Base-by-base conservation (phyloP, 2,888 invertebrate species). In the Andrena marginata region DNA sequence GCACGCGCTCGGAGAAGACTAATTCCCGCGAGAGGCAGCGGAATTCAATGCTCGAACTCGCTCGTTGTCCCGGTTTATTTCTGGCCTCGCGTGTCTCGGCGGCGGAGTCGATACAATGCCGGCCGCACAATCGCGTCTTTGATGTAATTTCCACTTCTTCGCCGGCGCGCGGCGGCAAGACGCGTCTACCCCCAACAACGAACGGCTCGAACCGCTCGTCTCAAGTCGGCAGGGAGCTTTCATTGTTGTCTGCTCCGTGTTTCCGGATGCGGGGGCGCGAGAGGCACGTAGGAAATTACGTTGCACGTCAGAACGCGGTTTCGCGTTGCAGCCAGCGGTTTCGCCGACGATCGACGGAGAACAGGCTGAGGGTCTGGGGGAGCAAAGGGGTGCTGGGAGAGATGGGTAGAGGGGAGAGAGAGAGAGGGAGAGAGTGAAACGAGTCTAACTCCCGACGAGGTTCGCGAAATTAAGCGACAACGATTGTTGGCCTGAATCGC, bases 241-340 rank as follows among this genome's bases (percentile, higher is more conserved):
- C 69, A 88, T 87, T 88, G 88, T 87, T 86, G 86, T 80, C 82
- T 77, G 77, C 67, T 54, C 68, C 77, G 68, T 79, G 82, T 80
- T 88, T 82, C 83, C 85, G 83, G 81, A 48, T n/a, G 73, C 77
- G 63, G 71, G 76, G 35, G 75, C 65, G 69, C 64, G 72, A 56
- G 51, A 72, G 81, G 85, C 86, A 84, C 80, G 88, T 81, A 88
- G 89, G 89, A 88, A 87, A 87, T 87, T 88, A 86, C 89, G 80
- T 82, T 76, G 87, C 88, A 78, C 85, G 82, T 85, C 80, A 77
- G 80, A 71, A 60, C 80, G 86, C 80, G 85, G 80, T 83, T 83
- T 85, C 88, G 60, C 48, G 76, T 68, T 78, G 83, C 76, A 64
- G 78, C 70, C 64, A 54, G 20, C 65, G 59, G 72, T 73, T 74